These are phyloP conservation scores for Catostomus latipinnis DNA, from an alignment of 2,797 vertebrate genomes.

Conservation along the genomic window DNA sequence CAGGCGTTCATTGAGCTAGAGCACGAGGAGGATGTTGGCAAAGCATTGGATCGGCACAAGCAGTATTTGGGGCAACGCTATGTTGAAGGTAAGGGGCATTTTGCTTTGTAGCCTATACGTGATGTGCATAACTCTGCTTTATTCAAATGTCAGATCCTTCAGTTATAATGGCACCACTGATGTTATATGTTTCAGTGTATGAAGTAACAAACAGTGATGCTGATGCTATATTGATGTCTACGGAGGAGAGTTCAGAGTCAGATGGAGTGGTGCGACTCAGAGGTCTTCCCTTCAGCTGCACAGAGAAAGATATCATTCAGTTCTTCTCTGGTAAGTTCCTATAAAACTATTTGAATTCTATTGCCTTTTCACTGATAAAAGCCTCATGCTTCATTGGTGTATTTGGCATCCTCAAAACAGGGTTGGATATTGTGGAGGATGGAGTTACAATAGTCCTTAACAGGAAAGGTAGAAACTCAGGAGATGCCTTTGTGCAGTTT, in stretches of 20 bases:
- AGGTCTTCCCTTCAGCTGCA: slow-evolving; percentile 88
- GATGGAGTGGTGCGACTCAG: slow-evolving; percentile 83
- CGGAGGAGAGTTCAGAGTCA: slow-evolving; percentile 30
- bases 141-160: slow-evolving; percentile 14
- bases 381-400: neutral
- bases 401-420: slow-evolving; percentile 67
- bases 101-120: no score
- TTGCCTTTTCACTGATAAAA: neutral
- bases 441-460: slow-evolving; percentile 83
- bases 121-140: no score
- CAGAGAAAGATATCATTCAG: slow-evolving; percentile 77
- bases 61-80: slow-evolving; percentile 92
- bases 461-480: slow-evolving; percentile 78
- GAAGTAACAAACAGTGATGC: slow-evolving; percentile 88
- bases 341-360: neutral
- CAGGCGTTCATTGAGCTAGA: slow-evolving; percentile 91
- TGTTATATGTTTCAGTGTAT: slow-evolving; percentile 77
- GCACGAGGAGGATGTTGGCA: slow-evolving; percentile 85
- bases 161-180: neutral
- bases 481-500: slow-evolving; percentile 89
- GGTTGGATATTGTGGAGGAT: slow-evolving; percentile 80
- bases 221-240: slow-evolving; percentile 79
- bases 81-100: slow-evolving; percentile 83
- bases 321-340: slow-evolving; percentile 88
- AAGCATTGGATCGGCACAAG: slow-evolving; percentile 89